Base-by-base conservation (phyloP, 2,797 vertebrate genomes). In the Centropyge bicolor region DNA sequence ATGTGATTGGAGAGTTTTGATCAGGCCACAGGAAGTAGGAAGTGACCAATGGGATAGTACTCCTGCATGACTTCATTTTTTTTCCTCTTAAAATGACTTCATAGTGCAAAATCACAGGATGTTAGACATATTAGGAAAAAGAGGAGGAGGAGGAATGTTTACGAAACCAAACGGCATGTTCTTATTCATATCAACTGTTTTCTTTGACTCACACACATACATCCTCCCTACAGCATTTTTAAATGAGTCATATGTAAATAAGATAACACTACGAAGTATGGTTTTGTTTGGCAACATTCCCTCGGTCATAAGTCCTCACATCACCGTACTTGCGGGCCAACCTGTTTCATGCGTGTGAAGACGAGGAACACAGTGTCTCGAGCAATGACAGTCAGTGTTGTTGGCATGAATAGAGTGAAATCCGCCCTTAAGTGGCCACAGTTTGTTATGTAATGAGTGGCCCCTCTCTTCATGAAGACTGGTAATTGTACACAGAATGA, bases 1-100 rank as follows among this genome's bases (percentile, higher is more conserved):
- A 0, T 62, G 68, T 78, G 81, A 90, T 80, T 86, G 74, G 78
- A 0, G 9, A 0, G 9, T 22, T 2, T 10, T 0, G 3, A 31
- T 86, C 62, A 76, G 60, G 57, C 85, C 68, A 89, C 22, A 49
- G 46, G 77, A 88, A 74, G 19, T 22, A 12, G 24, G 84, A 90
- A 88, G 45, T 86, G 82, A 76, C 63, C 0, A 3, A 36, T 49
- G 46, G 8, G 57, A 65, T 71, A 43, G 22, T 19, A 1, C 22
- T 49, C 8, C 24, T 10, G 13, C 16, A 2, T 3, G 2, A 13
- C 2, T 35, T 24, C 0, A 12, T 10, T 2, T 24, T 16, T 55
- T 20, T 61, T 35, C 65, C 6, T 13, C 1, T 10, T 24, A 7
- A 64, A 55, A 68, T 89, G 71, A 89, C 38, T 1, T 84, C 51